Conservation (phyloP, 64 coral and sea anemone species). For the Montipora cactus region DNA sequence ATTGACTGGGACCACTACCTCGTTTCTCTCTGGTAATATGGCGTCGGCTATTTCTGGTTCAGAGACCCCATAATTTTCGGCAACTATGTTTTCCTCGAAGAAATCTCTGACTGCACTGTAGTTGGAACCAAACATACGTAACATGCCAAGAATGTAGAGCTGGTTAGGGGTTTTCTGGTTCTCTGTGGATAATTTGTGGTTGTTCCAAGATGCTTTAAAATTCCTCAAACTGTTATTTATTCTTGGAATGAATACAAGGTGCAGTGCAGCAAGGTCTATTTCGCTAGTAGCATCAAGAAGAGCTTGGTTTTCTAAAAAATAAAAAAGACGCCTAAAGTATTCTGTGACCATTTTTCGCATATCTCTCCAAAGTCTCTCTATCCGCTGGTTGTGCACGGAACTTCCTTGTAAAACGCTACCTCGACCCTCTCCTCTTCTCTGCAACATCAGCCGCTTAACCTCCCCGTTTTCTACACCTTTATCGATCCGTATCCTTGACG, state of each 20-base stretch:
- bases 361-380: constrained; percentile 47
- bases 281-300: constrained; percentile 28
- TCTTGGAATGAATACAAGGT: constrained; percentile 36
- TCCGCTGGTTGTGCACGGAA: constrained; percentile 15
- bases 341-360: constrained; percentile 40
- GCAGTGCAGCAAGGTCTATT: constrained; percentile 10
- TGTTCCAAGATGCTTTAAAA: constrained; percentile 46
- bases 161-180: constrained; percentile 28
- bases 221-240: constrained; percentile 13
- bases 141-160: constrained; percentile 51
- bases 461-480: constrained; percentile 33
- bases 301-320: constrained; percentile 25
- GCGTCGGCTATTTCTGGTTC: too few relatives aligned
- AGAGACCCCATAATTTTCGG: too few relatives aligned
- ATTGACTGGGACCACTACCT: constrained; percentile 11
- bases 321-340: constrained; percentile 18
- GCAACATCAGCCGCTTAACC: constrained; percentile 6
- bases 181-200: constrained; percentile 63
- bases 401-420: constrained; percentile 51
- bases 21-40: background rate
- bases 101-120: too few relatives aligned
- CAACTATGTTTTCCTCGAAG: too few relatives aligned
- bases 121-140: constrained; percentile 3
- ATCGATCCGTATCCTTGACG: constrained; percentile 37
- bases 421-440: constrained; percentile 38